Base-by-base conservation (phyloP, 2,888 invertebrate genomes). In the Drosophila melanosoma region DNA sequence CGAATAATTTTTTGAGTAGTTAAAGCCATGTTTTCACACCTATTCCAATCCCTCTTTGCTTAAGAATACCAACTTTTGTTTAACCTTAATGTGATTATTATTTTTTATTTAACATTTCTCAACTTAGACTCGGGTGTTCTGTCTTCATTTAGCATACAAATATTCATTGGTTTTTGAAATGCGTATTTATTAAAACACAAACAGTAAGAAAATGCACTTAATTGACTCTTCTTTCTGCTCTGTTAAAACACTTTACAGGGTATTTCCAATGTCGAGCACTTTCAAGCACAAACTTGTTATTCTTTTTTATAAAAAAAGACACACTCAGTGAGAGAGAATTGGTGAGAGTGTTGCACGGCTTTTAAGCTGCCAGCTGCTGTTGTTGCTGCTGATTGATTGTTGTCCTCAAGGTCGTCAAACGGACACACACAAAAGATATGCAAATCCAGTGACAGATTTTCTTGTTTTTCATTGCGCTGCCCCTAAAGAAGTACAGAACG, bases 391-490 rank as follows among this genome's bases (percentile, higher is more conserved):
- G 78, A 76, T 69, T 79, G 76, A 69, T 77, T 79, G 77, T 76
- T 73, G 75, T 70, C 67, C 71, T 69, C 70, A 83, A 83, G 83
- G 83, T 83, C 81, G 79, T 54, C 76, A 45, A 38, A 52, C 53
- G 76, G 76, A 81, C 64, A 60, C 33, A 45, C 58, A 83, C 87
- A 87, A 82, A 80, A 80, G 78, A 82, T 87, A 87, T 83, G 82
- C 82, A 83, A 82, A 87, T 80, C 59, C 54, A 65, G 66, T 74
- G 61, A 67, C 67, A 71, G 63, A 69, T 60, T 66, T 62, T 64
- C 59, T 68, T 68, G 48, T 64, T 33, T 64, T 35, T 32, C 52
- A 64, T 69, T 49, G 38, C 53, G 51, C 57, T 52, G 12, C 40
- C 65, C 42, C 51, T 26, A 29, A 57, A 58, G 26, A 45, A 40